Evolutionary conservation across 30 jellyfish, hydroid and myxozoan species (phyloP), one percentile per base, ranked within the genome.

Genomic region (Cassiopea xamachana): DNA sequence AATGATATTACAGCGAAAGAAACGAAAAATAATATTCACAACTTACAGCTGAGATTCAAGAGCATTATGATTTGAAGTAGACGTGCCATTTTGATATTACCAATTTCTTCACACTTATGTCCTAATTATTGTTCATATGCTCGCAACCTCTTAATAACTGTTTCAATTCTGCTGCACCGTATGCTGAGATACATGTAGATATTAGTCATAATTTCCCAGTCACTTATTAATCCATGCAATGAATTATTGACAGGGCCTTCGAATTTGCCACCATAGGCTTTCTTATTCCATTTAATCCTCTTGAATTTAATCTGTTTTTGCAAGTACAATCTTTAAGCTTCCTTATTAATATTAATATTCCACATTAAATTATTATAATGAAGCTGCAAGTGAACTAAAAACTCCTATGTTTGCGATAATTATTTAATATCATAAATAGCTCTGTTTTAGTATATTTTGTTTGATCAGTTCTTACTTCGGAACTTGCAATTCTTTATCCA

Each of bases 11-110:
- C 64, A 51, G 4, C 9, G 64, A 51, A 51, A 51, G 4, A 51
- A 9, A 51, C 9, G 8, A 51, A 51, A 2, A 51, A 51, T 51
- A 51, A 51, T 2, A 9, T 51, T 51, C 8, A 62, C 2, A 6
- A 71, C 80, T 71, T 71, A 71, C 80, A 18, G 14, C 80, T 19
- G 80, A 71, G 2, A 19, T 71, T 17, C 55, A 71, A 71, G 19
- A 71, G 5, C 80, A 71, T 71, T 55, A 19, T 62, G 43, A 62
- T 62, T 8, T 4, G 14, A 17, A 62, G 19, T 17, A 27, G 14
- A 2, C 43, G 43, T 3, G 43, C 14, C 74, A 62, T 62, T 62
- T 62, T 62, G 43, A 62, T 2, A 13, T 2, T 27, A 62, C 19
- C 4, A 13, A 62, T 2, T 62, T 9, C 74, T 62, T 6, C 14